Conservation (phyloP, 23 tunicate genomes). For the Trididemnum nubilum region DNA sequence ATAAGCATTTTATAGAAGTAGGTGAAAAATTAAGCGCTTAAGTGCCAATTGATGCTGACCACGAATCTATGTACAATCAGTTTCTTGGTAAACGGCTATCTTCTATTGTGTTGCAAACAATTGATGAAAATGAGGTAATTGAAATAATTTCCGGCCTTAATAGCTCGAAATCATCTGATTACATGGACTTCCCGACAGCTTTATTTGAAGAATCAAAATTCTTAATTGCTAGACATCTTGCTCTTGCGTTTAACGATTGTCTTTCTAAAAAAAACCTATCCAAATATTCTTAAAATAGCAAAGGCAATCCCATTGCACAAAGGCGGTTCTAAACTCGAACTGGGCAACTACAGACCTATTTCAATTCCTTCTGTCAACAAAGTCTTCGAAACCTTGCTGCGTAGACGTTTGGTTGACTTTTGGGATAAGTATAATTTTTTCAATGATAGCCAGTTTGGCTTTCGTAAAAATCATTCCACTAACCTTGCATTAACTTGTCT, state of each 20-base stretch:
- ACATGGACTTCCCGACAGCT: not conserved
- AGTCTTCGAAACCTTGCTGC: not conserved
- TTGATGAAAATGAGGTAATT: not conserved
- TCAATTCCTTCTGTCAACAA: not conserved
- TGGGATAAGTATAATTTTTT: not conserved
- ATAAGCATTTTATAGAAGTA: not conserved
- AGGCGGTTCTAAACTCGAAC: not conserved
- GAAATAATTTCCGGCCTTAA: not conserved
- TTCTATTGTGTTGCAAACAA: not conserved
- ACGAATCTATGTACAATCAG: not conserved
- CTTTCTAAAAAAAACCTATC: not conserved
- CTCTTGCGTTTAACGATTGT: not conserved
- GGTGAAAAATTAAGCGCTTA: not conserved
- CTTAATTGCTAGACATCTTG: not conserved
- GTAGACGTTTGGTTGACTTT: not conserved
- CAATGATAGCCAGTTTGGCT: not conserved
- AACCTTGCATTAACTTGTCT: not conserved
- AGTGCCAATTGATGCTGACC: not conserved
- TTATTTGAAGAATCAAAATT: not conserved
- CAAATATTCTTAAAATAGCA: not conserved
- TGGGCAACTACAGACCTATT: not conserved
- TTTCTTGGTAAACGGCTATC: not conserved
- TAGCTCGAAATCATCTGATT: not conserved
- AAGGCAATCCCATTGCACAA: not conserved
- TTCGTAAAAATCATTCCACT: not conserved